phyloP scores from a whole-genome alignment of 2,797 vertebrate species.

The Hafferia zeledoni region DNA sequence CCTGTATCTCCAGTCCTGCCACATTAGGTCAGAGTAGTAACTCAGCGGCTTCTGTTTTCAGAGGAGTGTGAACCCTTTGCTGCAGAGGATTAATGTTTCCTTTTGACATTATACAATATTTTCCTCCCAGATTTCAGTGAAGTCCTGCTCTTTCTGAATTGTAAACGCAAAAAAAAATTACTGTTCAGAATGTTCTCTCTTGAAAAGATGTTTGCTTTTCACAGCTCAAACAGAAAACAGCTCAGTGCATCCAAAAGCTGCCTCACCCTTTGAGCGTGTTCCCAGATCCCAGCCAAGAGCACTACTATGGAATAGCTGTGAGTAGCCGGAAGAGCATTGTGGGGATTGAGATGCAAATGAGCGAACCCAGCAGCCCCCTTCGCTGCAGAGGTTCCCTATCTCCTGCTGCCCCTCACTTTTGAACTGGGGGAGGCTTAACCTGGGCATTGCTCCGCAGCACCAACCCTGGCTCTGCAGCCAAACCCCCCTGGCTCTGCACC shows the following conservation, averaged over 20 bases:
- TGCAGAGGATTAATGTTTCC: conserved; percentile 32
- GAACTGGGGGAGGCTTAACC: conserved; percentile 21
- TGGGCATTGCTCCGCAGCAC: not conserved
- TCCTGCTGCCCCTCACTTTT: conserved; percentile 53
- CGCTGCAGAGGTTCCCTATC: conserved; percentile 52
- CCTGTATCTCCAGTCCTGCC: conserved; percentile 40
- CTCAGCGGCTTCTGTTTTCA: conserved; percentile 3
- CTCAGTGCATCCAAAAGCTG: conserved; percentile 74
- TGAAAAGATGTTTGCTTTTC: conserved; percentile 74
- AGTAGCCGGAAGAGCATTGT: conserved; percentile 73
- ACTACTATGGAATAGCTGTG: conserved; percentile 71
- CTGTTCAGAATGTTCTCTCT: conserved; percentile 66
- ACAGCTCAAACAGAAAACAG: conserved; percentile 72
- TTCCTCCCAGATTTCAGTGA: conserved; percentile 13
- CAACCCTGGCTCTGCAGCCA: not conserved
- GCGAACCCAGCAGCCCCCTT: conserved; percentile 44
- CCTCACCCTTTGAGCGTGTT: conserved; percentile 73
- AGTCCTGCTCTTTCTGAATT: conserved; percentile 42
- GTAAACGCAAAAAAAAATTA: conserved; percentile 47
- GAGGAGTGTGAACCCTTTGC: not conserved
- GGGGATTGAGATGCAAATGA: conserved; percentile 75
- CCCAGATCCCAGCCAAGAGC: conserved; percentile 72
- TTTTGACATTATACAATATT: conserved; percentile 45
- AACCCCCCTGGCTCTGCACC: not conserved
- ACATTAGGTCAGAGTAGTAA: conserved; percentile 10